Evolutionary conservation across 2,797 vertebrate species (phyloP), one percentile per base, ranked within the genome.

Genomic region (Manis javanica): DNA sequence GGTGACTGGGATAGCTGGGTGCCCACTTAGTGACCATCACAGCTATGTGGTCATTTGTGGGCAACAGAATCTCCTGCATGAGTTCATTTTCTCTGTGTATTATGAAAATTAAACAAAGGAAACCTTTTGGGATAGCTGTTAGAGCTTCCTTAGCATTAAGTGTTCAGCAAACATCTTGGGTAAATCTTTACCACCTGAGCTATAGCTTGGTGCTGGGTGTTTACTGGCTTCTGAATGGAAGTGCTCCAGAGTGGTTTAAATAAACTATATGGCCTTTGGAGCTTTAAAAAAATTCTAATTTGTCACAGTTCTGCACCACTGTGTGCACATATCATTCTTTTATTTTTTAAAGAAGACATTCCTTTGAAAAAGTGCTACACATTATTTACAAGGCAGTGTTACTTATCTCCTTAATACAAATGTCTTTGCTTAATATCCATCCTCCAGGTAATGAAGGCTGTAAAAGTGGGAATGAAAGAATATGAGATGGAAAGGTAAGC

Each of bases 401-500:
- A 77, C 95, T 96, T 87, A 86, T 31, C 75, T 95, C 51, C 59
- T 68, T 96, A 92, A 96, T 91, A 96, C 92, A 87, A 96, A 91
- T 90, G 39, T 98, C 95, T 96, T 95, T 93, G 97, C 94, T 98
- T 98, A 96, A 97, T 98, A 31, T 98, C 97, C 93, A 2, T 98
- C 87, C 98, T 98, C 83, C 91, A 99, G 99, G 96, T 99, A 88
- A 99, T 99, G 99, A 99, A 99, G 97, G 97, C 99, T 3, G 98
- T 99, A 87, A 99, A 97, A 98, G 98, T 99, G 37, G 99, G 99
- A 85, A 98, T 99, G 98, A 99, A 99, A 64, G 99, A 99, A 97
- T 99, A 99, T 85, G 99, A 99, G 98, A 98, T 99, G 99, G 99
- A 99, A 96, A 99, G 99, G 99, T 99, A 98, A 98, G 98, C 93